Percentiles rank a stretch among this genome's conserved stretches.
These are phyloP conservation scores for Mythimna albipuncta DNA, from an alignment of 2,888 invertebrate species.

Conservation along the genomic window DNA sequence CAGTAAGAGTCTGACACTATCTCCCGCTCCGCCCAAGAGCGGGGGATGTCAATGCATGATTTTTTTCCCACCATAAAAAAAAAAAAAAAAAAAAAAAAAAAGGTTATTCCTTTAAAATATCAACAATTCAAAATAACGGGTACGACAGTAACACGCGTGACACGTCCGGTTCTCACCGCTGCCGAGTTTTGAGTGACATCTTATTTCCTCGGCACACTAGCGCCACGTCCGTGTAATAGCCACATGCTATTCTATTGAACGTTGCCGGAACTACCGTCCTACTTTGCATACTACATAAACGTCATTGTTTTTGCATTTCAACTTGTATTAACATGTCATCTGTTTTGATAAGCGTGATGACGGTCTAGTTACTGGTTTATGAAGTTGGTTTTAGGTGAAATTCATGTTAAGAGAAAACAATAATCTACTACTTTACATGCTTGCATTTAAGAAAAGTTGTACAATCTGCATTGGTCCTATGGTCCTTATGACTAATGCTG, in stretches of 20 bases:
- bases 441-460: too few relatives aligned
- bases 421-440: not conserved
- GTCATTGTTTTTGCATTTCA: constrained; percentile 54
- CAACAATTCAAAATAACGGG: constrained; percentile 54
- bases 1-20: too few relatives aligned
- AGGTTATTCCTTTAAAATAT: constrained; percentile 53
- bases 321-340: constrained; percentile 47
- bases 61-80: too few relatives aligned
- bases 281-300: constrained; percentile 68
- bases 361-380: constrained; percentile 16
- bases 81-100: too few relatives aligned
- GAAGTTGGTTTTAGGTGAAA: not conserved
- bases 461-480: too few relatives aligned
- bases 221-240: constrained; percentile 62
- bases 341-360: constrained; percentile 34
- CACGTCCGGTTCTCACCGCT: constrained; percentile 76
- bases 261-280: constrained; percentile 73
- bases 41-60: too few relatives aligned
- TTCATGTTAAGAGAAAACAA: not conserved
- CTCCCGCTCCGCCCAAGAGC: too few relatives aligned
- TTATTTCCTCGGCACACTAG: constrained; percentile 82
- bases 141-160: constrained; percentile 63
- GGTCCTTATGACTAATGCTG: not conserved
- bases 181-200: constrained; percentile 81
- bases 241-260: constrained; percentile 70